Percentiles rank a stretch among this genome's conserved stretches.
phyloP scores from a whole-genome alignment of 2,888 invertebrate species.

The Apamea crenata region DNA sequence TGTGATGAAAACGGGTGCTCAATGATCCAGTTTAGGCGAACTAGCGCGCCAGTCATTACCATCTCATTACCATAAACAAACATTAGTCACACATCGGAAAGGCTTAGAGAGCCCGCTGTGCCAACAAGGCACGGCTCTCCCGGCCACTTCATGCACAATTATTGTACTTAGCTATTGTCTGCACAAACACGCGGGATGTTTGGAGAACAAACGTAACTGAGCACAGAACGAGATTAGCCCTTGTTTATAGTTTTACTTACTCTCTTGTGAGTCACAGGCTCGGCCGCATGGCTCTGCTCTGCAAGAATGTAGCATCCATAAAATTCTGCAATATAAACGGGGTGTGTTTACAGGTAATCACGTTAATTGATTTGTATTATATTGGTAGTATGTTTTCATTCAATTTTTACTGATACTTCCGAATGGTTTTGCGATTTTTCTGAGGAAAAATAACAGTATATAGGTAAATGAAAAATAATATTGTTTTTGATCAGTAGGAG shows the following conservation, averaged over 20 bases:
- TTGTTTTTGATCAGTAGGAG: slow-evolving; percentile 23
- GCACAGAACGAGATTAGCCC: slow-evolving; percentile 85
- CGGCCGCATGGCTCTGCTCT: slow-evolving; percentile 38
- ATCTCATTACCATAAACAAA: slow-evolving; percentile 89
- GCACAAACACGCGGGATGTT: slow-evolving; percentile 84
- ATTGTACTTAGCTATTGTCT: slow-evolving; percentile 89
- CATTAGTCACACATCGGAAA: slow-evolving; percentile 87
- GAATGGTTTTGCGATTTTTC: slow-evolving; percentile 15
- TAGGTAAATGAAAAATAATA: slow-evolving; percentile 30
- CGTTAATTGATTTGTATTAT: slow-evolving; percentile 41
- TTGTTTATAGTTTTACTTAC: slow-evolving; percentile 81
- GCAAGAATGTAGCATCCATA: slow-evolving; percentile 5
- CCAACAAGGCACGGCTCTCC: slow-evolving; percentile 82
- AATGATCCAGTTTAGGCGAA: slow-evolving; percentile 86
- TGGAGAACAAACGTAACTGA: slow-evolving; percentile 86
- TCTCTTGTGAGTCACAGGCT: slow-evolving; percentile 65
- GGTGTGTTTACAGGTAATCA: slow-evolving; percentile 31
- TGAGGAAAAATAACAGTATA: slow-evolving; percentile 28
- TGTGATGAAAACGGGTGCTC: slow-evolving; percentile 75
- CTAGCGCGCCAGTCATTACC: slow-evolving; percentile 83
- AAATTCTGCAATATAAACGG: slow-evolving; percentile 28
- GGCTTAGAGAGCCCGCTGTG: slow-evolving; percentile 85
- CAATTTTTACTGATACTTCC: slow-evolving; percentile 8
- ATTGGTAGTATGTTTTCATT: slow-evolving; percentile 36
- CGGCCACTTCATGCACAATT: slow-evolving; percentile 86